Base-by-base conservation (phyloP, 2,113 vertebrate genomes). In the Leuciscus idus region DNA sequence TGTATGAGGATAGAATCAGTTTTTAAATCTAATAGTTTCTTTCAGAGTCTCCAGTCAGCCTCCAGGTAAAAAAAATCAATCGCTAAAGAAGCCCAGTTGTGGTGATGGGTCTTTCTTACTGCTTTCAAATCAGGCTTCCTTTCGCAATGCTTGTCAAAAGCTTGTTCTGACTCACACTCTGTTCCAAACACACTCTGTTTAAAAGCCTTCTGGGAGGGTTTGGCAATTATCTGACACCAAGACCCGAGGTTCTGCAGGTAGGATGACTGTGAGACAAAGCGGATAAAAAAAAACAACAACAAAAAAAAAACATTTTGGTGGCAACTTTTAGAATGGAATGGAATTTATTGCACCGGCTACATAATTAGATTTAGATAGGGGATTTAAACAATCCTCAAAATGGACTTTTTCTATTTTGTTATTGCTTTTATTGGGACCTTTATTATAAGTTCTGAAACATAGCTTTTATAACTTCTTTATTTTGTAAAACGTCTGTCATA, bases 211-310 rank as follows among this genome's bases (percentile, higher is more conserved):
- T 17, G n/a, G 36, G 23, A 80, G 36, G 6, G 55, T 62, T 80
- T 62, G 77, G 36, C 77, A 81, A 64, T 81, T 81, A 48, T 66
- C 39, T 66, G 26, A 81, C 39, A 66, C 15, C 10, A 46, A 19
- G 79, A 81, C 79, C 13, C 1, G 1, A 39, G n/a, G 23, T 81
- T 64, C 59, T 64, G 79, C 39, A 81, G n/a, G 79, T 81, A 43
- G 10, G 77, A 80, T 62, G 77, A 79, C 55, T 79, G 19, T n/a
- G 4, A 64, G 78, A 81, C 79, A 66, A 81, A 48, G 13, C 17
- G 59, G 79, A 48, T 81, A 5, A 64, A 64, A 64, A 6, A 21
- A 81, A 8, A 26, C 1, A 0, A 3, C n/a, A 33, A 30, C 2
- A 30, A 30, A 30, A 2, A 33, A 80, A 12, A 46, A 80, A 55